Evolutionary conservation across 2,888 invertebrate species (phyloP).

Genomic region (Tortrix viridana): DNA sequence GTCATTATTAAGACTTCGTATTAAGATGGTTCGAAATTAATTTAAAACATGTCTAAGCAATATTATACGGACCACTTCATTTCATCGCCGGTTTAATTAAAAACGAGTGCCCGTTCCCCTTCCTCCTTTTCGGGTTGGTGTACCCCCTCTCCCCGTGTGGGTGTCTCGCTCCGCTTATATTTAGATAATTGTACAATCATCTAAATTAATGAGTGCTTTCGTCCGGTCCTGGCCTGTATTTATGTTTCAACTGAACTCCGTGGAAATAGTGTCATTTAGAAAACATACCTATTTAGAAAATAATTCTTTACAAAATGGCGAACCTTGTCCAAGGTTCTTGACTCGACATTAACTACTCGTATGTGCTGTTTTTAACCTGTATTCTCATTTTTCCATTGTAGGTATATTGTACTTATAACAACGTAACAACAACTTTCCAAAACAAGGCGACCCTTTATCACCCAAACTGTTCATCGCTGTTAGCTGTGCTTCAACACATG

Average conservation of each 20-base stretch:
- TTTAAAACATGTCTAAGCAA: conserved; percentile 84
- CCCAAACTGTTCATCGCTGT: too few species aligned
- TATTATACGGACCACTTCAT: conserved; percentile 84
- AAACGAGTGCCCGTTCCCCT: conserved; percentile 83
- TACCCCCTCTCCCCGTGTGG: conserved; percentile 74
- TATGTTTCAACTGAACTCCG: conserved; percentile 68
- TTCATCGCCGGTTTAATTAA: conserved; percentile 84
- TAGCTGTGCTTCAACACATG: too few species aligned
- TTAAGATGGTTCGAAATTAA: conserved; percentile 78
- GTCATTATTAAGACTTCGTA: conserved; percentile 59
- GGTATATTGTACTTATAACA: conserved; percentile 6
- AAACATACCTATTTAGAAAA: conserved; percentile 32
- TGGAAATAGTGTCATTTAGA: conserved; percentile 71
- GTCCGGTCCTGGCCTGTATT: conserved; percentile 80
- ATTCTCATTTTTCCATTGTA: too few species aligned
- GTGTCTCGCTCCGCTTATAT: conserved; percentile 83
- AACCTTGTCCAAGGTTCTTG: conserved; percentile 25
- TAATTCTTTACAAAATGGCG: conserved; percentile 20
- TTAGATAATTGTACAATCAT: conserved; percentile 85
- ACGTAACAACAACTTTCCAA: conserved; percentile 6
- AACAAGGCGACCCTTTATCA: too few species aligned
- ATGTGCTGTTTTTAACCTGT: conserved; percentile 27
- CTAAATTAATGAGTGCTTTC: conserved; percentile 84
- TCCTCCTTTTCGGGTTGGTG: conserved; percentile 79
- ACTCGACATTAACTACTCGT: conserved; percentile 24